Evolutionary conservation across 2,797 vertebrate genomes (phyloP).

Genomic region (Ciconia nigra): DNA sequence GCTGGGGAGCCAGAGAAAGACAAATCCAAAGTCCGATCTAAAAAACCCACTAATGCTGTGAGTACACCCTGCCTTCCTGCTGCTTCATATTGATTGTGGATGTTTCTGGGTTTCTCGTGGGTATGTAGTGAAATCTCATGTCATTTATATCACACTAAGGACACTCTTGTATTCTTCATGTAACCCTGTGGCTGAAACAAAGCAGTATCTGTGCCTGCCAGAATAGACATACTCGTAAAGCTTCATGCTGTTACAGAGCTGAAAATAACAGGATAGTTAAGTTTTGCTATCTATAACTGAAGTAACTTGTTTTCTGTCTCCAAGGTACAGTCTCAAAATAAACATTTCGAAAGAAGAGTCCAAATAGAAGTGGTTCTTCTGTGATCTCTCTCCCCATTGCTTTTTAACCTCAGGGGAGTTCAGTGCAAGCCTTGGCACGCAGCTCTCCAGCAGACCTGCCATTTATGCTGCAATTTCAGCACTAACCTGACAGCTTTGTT

Average conservation of each 20-base stretch:
- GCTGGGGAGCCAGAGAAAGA: conserved; percentile 73
- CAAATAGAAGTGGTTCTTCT: background rate
- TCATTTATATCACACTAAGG: accelerated
- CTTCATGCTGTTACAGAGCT: background rate
- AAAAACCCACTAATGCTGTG: conserved; percentile 74
- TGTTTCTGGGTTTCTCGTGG: background rate
- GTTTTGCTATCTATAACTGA: background rate
- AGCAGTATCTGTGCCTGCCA: background rate
- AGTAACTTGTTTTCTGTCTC: background rate
- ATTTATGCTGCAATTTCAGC: background rate
- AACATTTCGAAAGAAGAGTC: background rate
- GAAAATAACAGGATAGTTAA: background rate
- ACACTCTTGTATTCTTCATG: background rate
- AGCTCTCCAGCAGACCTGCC: background rate
- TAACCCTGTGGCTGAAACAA: background rate
- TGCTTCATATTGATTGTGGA: background rate
- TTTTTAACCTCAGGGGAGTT: background rate
- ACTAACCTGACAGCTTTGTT: background rate
- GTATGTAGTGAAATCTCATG: background rate
- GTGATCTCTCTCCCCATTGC: background rate
- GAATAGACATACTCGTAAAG: background rate
- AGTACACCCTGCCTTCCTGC: conserved; percentile 40
- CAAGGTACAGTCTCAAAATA: background rate
- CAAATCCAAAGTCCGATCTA: conserved; percentile 79
- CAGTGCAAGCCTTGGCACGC: background rate